phyloP scores from a whole-genome alignment of 2,888 invertebrate genomes.

The Parnassius orleans region DNA sequence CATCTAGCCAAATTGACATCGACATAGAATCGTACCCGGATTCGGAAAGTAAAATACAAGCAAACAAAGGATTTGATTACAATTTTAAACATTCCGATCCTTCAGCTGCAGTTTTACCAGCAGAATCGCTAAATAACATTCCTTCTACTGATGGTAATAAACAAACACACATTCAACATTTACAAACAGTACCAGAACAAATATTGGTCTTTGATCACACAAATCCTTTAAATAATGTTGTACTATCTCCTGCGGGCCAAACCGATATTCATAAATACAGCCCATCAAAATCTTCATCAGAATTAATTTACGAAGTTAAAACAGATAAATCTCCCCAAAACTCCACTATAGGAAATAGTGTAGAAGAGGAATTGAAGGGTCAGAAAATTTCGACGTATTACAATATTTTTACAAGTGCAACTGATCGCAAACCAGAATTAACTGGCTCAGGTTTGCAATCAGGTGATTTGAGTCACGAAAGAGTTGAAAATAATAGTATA shows the following conservation, averaged over 20 bases:
- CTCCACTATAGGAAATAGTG: background rate
- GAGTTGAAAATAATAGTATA: constrained; percentile 30
- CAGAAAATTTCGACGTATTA: constrained; percentile 13
- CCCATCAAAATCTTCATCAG: background rate
- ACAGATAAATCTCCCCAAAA: background rate
- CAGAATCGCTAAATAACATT: background rate
- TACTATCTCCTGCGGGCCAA: constrained; percentile 36
- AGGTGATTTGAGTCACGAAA: constrained; percentile 3
- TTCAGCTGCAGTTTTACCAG: background rate
- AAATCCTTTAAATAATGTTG: constrained; percentile 66
- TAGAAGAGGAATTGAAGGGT: background rate
- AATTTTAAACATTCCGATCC: background rate
- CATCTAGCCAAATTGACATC: constrained; percentile 66
- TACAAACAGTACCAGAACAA: constrained; percentile 1
- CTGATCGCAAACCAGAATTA: background rate
- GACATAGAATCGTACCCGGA: constrained; percentile 39
- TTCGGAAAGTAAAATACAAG: constrained; percentile 26
- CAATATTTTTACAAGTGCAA: constrained; percentile 6
- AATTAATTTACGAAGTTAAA: background rate
- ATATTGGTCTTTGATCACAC: constrained; percentile 57
- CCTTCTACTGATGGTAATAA: background rate
- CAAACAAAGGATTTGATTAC: background rate
- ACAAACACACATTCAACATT: background rate
- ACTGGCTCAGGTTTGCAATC: background rate
- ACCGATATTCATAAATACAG: constrained; percentile 16